Base-by-base conservation (phyloP, 2,113 vertebrate genomes). In the Planiliza haematocheilus region DNA sequence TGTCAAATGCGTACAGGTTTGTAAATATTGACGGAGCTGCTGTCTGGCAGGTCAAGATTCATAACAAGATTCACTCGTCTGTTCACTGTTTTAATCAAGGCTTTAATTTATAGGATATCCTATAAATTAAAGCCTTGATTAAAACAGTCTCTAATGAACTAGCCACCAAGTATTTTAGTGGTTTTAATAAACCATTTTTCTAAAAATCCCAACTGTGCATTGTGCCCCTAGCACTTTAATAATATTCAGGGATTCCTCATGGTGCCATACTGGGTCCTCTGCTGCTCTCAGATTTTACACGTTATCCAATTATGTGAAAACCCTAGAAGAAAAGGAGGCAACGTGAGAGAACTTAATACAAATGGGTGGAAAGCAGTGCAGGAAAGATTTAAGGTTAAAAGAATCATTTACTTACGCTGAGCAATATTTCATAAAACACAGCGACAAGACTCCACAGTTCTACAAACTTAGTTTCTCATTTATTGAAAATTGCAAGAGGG, bases 401-500 rank as follows among this genome's bases (percentile, higher is more conserved):
- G 2, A 63, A 30, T 46, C 0, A 24, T 24, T 17, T 53, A 62
- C 42, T 41, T 8, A 11, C 14, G 30, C 30, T 24, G 1, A 45
- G 45, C 3, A 51, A 13, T 42, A n/a, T n/a, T n/a, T n/a, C 24
- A 51, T 24, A 6, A 30, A 62, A 49, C 50, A 21, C 37, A 74
- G 9, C 10, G 9, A 8, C 14, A 53, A 61, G 2, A 78, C 55
- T 38, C 21, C 52, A 76, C 39, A 68, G 21, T 2, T 50, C 4
- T 0, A 37, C 36, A 0, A 52, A 36, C 18, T 24, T 45, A 10
- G 8, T 30, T 48, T 74, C 30, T 0, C 43, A 48, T 82, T 79
- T 55, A 73, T 79, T 82, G 41, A 16, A 68, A 75, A 78, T 70
- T 74, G 60, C 37, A 77, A 55, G 16, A 53, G 46, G 50, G 70